phyloP scores from a whole-genome alignment of 2,113 vertebrate genomes.

The Cairina moschata region DNA sequence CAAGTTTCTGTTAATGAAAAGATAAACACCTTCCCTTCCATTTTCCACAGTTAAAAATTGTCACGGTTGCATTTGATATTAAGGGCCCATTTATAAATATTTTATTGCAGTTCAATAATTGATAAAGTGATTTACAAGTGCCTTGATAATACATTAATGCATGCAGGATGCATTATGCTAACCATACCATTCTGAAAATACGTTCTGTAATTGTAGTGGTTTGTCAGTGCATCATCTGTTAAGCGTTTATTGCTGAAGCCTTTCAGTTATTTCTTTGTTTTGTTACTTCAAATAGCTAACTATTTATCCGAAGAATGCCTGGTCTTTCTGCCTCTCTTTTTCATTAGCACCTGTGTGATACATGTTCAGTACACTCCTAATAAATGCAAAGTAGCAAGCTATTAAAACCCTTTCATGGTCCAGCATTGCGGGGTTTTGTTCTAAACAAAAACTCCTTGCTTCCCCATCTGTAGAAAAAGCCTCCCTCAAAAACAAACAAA shows the following conservation, averaged over 20 bases:
- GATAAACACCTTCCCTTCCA: neutral
- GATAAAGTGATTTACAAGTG: slow-evolving; percentile 60
- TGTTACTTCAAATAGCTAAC: slow-evolving; percentile 2
- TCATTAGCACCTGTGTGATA: neutral
- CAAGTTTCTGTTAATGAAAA: slow-evolving; percentile 15
- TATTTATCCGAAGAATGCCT: neutral
- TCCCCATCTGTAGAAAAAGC: neutral
- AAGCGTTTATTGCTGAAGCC: slow-evolving; percentile 37
- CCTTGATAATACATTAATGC: slow-evolving; percentile 20
- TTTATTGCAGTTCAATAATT: slow-evolving; percentile 61
- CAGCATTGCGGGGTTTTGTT: neutral
- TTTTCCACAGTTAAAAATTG: neutral
- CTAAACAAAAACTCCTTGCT: neutral
- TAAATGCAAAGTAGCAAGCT: neutral
- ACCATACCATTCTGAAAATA: slow-evolving; percentile 43
- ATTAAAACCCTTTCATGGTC: neutral
- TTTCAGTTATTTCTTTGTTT: slow-evolving; percentile 50
- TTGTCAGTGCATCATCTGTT: slow-evolving; percentile 8
- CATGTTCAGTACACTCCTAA: neutral
- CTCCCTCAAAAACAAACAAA: neutral
- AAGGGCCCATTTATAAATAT: slow-evolving; percentile 46
- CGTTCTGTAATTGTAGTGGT: slow-evolving; percentile 28
- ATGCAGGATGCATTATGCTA: slow-evolving; percentile 12
- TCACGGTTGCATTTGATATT: slow-evolving; percentile 19
- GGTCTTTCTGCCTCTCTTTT: neutral